Evolutionary conservation across 2,797 vertebrate genomes (phyloP).

Genomic region (Sebastes cheni): DNA sequence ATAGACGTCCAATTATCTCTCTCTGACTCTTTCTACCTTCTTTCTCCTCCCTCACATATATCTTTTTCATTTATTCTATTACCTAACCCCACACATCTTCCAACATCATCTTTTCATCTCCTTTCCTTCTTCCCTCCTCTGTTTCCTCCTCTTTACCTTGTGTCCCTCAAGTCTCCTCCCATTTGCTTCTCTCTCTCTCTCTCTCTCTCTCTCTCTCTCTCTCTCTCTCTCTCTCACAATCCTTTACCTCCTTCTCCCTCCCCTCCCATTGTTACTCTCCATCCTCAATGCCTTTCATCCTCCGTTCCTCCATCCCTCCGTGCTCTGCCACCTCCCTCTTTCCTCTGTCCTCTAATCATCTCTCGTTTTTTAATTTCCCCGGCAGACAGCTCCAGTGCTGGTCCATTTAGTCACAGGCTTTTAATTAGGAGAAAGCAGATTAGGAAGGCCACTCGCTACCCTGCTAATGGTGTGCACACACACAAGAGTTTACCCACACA

Average conservation of each 20-base stretch:
- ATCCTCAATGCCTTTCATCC: conserved; percentile 40
- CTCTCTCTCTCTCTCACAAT: background rate
- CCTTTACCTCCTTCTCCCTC: background rate
- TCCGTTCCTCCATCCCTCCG: conserved; percentile 16
- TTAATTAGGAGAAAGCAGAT: conserved; percentile 75
- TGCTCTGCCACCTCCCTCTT: conserved; percentile 27
- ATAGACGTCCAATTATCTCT: background rate
- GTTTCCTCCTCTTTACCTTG: background rate
- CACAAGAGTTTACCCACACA: background rate
- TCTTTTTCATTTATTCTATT: background rate
- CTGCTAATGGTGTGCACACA: conserved; percentile 36
- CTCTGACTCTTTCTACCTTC: background rate
- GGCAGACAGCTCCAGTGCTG: conserved; percentile 58
- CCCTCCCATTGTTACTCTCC: conserved; percentile 2
- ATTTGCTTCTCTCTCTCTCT: background rate
- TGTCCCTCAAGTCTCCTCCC: background rate
- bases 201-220: background rate
- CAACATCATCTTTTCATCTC: background rate
- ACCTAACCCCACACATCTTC: background rate
- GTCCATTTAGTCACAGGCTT: conserved; percentile 76
- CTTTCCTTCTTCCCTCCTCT: background rate
- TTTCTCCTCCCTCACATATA: background rate
- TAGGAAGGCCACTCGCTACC: conserved; percentile 63
- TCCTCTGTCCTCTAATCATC: conserved; percentile 67
- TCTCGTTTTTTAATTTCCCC: conserved; percentile 65